phyloP scores from a whole-genome alignment of 2,888 invertebrate species.

The Stenolophus ochropezus region DNA sequence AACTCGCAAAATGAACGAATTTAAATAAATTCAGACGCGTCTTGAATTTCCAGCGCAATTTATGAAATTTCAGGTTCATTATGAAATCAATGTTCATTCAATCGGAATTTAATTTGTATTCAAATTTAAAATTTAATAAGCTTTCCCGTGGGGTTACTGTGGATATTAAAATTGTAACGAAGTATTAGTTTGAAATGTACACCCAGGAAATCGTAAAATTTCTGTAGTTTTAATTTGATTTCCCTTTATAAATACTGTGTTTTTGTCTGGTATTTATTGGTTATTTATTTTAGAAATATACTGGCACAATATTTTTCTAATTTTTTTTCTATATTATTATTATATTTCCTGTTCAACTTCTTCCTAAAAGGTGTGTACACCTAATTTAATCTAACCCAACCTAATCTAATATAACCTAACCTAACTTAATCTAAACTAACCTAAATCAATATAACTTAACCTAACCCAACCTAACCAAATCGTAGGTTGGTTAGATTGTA shows the following conservation, averaged over 20 bases:
- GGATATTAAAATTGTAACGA: conserved; percentile 27
- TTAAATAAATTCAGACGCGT: conserved; percentile 26
- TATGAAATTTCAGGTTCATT: conserved; percentile 50
- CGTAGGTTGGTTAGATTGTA: too few species aligned
- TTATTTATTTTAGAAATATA: too few species aligned
- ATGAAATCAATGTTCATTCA: conserved; percentile 56
- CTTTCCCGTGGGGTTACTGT: neutral
- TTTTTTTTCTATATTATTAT: too few species aligned
- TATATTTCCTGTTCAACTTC: too few species aligned
- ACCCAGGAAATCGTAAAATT: neutral
- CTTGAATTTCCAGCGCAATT: conserved; percentile 15
- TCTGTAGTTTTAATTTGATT: neutral
- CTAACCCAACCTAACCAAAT: too few species aligned
- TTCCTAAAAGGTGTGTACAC: too few species aligned
- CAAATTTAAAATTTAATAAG: conserved; percentile 51
- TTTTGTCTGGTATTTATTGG: too few species aligned
- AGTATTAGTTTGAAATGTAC: conserved; percentile 5
- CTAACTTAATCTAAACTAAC: too few species aligned
- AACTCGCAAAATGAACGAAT: conserved; percentile 44
- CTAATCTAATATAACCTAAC: too few species aligned
- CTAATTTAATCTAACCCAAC: too few species aligned
- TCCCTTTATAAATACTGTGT: neutral
- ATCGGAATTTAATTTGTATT: conserved; percentile 54
- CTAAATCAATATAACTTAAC: too few species aligned
- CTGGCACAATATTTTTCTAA: too few species aligned